Evolutionary conservation across 1,140 invertebrate genomes (phyloP).

Genomic region (Drosophila setifemur): DNA sequence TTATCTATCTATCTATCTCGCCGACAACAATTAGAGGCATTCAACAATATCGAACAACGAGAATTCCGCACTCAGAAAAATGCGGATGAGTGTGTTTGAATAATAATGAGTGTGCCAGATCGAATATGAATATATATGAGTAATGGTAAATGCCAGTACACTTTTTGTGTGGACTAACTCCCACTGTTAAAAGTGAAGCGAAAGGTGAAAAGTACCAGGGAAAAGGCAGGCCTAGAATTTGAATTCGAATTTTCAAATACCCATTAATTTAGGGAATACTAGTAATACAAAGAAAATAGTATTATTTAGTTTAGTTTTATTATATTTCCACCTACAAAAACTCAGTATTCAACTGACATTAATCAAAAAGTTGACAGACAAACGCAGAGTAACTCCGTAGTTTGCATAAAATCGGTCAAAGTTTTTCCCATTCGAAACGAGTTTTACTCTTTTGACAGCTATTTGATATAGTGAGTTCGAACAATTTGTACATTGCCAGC

Average conservation of each 20-base stretch:
- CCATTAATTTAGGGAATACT: too few species aligned
- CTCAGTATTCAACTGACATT: background rate
- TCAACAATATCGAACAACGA: conserved; percentile 16
- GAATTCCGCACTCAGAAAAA: too few species aligned
- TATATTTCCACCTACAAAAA: background rate
- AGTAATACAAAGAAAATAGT: too few species aligned
- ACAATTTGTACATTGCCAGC: background rate
- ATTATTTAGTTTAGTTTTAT: background rate
- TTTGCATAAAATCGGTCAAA: background rate
- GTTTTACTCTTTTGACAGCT: conserved; percentile 4
- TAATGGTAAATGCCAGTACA: background rate
- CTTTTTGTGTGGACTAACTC: background rate
- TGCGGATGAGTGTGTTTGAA: conserved; percentile 9
- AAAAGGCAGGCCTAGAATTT: too few species aligned
- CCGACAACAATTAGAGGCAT: conserved; percentile 53
- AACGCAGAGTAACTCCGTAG: background rate
- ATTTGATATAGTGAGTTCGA: conserved; percentile 1
- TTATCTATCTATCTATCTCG: conserved; percentile 31
- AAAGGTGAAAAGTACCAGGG: background rate
- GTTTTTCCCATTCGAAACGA: background rate
- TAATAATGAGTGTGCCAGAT: background rate
- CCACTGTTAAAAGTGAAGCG: background rate
- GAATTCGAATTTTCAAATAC: too few species aligned
- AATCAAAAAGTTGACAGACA: background rate
- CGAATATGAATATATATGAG: background rate